phyloP scores from a whole-genome alignment of 2,888 invertebrate species.

The Steinernema scapterisci region DNA sequence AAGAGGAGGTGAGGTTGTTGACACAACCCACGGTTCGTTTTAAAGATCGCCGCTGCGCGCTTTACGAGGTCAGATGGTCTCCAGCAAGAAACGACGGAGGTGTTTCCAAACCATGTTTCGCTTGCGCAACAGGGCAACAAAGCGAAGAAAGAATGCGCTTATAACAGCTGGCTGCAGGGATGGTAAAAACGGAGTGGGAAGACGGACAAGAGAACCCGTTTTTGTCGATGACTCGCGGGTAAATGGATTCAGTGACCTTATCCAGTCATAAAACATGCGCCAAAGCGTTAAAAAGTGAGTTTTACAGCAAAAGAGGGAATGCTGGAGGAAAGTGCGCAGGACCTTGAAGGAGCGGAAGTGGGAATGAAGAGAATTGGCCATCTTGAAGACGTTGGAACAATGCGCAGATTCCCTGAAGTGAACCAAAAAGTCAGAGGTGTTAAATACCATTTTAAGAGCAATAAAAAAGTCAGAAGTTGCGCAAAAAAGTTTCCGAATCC shows the following conservation, averaged over 20 bases:
- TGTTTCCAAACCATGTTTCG: neutral
- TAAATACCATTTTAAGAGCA: too few relatives aligned
- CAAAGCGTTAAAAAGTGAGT: neutral
- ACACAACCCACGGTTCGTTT: neutral
- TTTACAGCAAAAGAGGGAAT: too few relatives aligned
- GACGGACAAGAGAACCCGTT: conserved; percentile 7
- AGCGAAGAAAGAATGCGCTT: too few relatives aligned
- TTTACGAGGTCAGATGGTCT: neutral
- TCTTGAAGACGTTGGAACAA: too few relatives aligned
- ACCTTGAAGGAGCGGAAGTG: too few relatives aligned
- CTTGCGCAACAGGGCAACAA: neutral
- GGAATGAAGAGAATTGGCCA: too few relatives aligned
- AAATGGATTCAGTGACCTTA: conserved; percentile 8
- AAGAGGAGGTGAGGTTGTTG: neutral
- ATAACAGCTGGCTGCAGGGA: neutral
- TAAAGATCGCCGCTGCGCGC: neutral
- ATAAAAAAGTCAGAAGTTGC: too few relatives aligned
- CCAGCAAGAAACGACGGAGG: neutral
- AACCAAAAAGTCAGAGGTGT: too few relatives aligned
- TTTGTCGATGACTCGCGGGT: neutral
- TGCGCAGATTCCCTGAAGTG: too few relatives aligned
- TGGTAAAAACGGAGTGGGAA: neutral
- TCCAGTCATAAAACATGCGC: neutral
- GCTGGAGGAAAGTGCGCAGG: too few relatives aligned
- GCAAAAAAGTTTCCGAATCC: too few relatives aligned